Evolutionary conservation across 1,140 invertebrate genomes (phyloP).

Genomic region (Maconellicoccus hirsutus): DNA sequence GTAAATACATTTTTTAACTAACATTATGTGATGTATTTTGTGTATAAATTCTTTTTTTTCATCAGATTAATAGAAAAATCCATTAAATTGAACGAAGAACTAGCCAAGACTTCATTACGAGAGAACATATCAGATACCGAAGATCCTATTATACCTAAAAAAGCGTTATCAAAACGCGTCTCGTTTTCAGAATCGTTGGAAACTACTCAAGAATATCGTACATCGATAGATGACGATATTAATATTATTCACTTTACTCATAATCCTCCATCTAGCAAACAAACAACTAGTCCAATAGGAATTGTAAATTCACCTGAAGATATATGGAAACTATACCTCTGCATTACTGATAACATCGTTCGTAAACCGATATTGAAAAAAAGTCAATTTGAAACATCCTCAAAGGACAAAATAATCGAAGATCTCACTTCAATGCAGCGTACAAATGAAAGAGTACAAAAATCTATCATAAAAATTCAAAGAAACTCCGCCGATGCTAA

Average conservation of each 20-base stretch:
- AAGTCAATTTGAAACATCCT: neutral
- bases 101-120: neutral
- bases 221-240: neutral
- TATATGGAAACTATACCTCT: neutral
- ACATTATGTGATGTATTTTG: neutral
- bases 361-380: neutral
- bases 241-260: neutral
- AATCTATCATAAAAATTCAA: neutral
- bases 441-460: neutral
- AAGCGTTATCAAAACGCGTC: neutral
- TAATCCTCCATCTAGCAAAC: neutral
- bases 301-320: neutral
- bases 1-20: neutral
- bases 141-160: neutral
- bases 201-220: neutral
- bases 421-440: too few species aligned
- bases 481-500: neutral
- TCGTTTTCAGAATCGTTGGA: slow-evolving; percentile 1
- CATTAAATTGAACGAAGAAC: neutral
- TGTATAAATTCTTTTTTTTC: neutral
- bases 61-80: neutral
- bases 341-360: neutral
- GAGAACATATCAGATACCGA: neutral
- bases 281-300: neutral
- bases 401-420: too few species aligned